Percentiles rank a stretch among this genome's conserved stretches.
Evolutionary conservation across 2,797 vertebrate species (phyloP).

Genomic region (Bucorvus abyssinicus): DNA sequence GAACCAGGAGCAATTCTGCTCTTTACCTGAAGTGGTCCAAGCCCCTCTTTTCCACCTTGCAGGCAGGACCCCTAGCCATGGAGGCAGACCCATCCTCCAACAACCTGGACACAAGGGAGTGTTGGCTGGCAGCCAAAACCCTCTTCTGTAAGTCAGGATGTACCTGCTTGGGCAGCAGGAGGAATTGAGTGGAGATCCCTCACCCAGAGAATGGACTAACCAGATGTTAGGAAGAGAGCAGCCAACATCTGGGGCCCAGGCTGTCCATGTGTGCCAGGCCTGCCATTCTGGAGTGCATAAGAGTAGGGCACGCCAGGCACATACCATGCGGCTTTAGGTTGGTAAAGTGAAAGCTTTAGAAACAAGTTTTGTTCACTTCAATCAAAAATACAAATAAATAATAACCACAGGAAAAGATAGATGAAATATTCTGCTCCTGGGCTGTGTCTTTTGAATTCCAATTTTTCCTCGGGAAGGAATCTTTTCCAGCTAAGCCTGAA

Average conservation of each 20-base stretch:
- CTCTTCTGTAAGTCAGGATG: neutral
- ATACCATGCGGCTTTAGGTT: neutral
- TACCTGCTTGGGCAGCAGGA: neutral
- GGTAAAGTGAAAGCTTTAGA: neutral
- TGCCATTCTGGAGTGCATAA: neutral
- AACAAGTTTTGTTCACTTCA: neutral
- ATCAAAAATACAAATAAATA: neutral
- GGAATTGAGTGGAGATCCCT: neutral
- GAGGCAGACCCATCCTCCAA: neutral
- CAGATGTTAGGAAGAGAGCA: neutral
- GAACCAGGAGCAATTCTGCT: neutral
- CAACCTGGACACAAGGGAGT: neutral
- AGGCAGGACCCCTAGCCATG: neutral
- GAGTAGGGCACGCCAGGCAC: neutral
- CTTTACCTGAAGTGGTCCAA: neutral
- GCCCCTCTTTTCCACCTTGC: neutral
- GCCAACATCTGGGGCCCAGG: fast-evolving
- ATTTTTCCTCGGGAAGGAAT: neutral
- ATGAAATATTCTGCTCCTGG: neutral
- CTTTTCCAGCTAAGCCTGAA: neutral
- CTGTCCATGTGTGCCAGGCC: neutral
- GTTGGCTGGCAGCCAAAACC: neutral
- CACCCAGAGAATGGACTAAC: neutral
- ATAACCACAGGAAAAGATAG: neutral
- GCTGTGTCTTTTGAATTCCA: neutral